These are phyloP conservation scores for Amorpha juglandis DNA, from an alignment of 2,888 invertebrate genomes.

Conservation along the genomic window DNA sequence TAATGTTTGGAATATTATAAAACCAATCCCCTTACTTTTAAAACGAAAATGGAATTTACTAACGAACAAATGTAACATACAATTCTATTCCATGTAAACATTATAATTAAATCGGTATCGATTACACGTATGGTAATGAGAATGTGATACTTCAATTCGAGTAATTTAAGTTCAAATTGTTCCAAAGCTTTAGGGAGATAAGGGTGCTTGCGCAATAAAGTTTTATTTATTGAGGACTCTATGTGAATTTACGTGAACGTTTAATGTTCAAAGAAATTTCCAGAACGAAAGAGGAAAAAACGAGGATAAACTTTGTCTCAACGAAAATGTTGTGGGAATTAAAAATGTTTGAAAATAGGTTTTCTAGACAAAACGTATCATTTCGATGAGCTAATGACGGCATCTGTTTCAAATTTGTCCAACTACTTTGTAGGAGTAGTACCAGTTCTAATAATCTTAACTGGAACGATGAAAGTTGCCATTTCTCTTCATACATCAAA, in stretches of 20 bases:
- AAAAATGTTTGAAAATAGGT: no score
- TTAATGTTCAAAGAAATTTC: not conserved
- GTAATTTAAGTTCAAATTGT: conserved; percentile 25
- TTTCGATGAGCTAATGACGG: no score
- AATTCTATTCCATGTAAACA: conserved; percentile 41
- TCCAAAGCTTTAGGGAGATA: conserved; percentile 24
- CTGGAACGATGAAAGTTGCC: no score
- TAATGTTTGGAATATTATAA: no score
- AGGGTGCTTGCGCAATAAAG: conserved; percentile 24
- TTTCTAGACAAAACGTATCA: no score
- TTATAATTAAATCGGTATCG: conserved; percentile 67
- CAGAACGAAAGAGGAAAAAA: not conserved
- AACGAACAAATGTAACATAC: not conserved
- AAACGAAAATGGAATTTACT: not conserved
- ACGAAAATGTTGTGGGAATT: no score
- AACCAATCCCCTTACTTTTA: not conserved
- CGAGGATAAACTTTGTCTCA: no score
- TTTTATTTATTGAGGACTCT: conserved; percentile 16
- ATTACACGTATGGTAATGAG: conserved; percentile 71
- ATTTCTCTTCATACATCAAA: no score
- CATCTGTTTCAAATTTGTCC: no score
- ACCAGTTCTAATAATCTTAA: no score
- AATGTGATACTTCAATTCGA: conserved; percentile 46
- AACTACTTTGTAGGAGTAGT: no score
- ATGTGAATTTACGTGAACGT: not conserved